A percentile compares a stretch with the other conserved stretches of the same genome.
Evolutionary conservation across 2,888 invertebrate genomes (phyloP).

Genomic region (Dolichopus griseipennis): DNA sequence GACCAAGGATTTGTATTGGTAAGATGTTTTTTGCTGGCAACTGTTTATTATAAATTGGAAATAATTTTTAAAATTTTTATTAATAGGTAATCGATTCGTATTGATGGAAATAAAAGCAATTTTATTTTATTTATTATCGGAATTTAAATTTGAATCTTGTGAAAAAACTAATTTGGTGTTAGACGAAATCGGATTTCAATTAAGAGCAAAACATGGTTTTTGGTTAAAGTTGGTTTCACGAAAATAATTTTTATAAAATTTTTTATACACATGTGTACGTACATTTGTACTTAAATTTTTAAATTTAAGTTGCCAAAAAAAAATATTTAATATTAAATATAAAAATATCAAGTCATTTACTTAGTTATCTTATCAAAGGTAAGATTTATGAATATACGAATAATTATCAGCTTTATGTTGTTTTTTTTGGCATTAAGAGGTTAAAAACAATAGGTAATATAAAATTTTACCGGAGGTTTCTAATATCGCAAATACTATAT

Average conservation of each 20-base stretch:
- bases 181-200: conserved; percentile 26
- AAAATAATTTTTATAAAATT: not conserved
- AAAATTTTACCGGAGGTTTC: too few species aligned
- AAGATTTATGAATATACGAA: too few species aligned
- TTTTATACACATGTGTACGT: too few species aligned
- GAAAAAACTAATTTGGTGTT: conserved; percentile 30
- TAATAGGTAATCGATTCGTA: conserved; percentile 19
- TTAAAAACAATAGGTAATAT: too few species aligned
- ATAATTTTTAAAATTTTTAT: not conserved
- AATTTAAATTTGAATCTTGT: conserved; percentile 24
- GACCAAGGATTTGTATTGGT: conserved; percentile 55
- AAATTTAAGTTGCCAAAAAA: too few species aligned
- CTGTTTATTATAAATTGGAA: not conserved
- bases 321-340: too few species aligned
- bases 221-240: conserved; percentile 31
- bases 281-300: too few species aligned
- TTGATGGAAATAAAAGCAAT: conserved; percentile 22
- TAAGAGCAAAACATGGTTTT: conserved; percentile 34
- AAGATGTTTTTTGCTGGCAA: conserved; percentile 12
- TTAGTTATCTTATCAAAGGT: too few species aligned
- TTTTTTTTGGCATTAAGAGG: too few species aligned
- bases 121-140: conserved; percentile 18
- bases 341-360: too few species aligned
- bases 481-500: too few species aligned
- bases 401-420: too few species aligned